Percentiles rank a stretch among this genome's conserved stretches.
These are phyloP conservation scores for Excalfactoria chinensis DNA, from an alignment of 2,113 vertebrate species.

Conservation along the genomic window DNA sequence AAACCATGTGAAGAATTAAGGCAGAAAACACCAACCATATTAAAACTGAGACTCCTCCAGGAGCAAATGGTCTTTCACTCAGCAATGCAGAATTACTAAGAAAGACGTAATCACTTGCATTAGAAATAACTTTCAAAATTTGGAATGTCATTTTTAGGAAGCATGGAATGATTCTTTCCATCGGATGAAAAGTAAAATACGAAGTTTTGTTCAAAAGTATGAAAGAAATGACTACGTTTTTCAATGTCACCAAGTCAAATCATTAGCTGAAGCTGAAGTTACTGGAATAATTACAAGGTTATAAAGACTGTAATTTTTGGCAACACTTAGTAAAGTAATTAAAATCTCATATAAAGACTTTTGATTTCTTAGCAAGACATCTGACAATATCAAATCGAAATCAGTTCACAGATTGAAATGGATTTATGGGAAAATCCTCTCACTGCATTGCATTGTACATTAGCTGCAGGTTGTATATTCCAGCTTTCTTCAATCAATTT, in stretches of 20 bases:
- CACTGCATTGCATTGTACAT: not conserved
- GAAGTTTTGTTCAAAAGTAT: not conserved
- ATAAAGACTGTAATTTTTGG: slow-evolving; percentile 34
- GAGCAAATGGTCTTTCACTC: not conserved
- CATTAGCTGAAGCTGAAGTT: slow-evolving; percentile 34
- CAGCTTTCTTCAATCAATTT: slow-evolving; percentile 46
- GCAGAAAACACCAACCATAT: not conserved
- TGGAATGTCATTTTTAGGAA: not conserved
- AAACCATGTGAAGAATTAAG: not conserved
- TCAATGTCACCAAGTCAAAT: slow-evolving; percentile 21
- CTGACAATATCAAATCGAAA: slow-evolving; percentile 40
- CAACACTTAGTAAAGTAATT: slow-evolving; percentile 52
- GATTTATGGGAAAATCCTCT: slow-evolving; percentile 58
- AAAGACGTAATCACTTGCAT: not conserved
- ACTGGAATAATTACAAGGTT: slow-evolving; percentile 40
- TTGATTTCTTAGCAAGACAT: slow-evolving; percentile 52
- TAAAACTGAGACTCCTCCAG: not conserved
- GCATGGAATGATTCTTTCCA: not conserved
- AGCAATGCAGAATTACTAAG: not conserved
- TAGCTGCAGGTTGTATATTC: slow-evolving; percentile 21
- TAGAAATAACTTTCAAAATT: not conserved
- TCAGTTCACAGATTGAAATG: slow-evolving; percentile 67
- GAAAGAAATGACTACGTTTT: slow-evolving; percentile 21
- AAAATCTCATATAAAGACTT: slow-evolving; percentile 66
- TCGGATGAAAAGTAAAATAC: slow-evolving; percentile 36